Percentiles rank a stretch among this genome's conserved stretches.
Conservation (phyloP, 1,140 invertebrate genomes). For the Drosophila biarmipes region DNA sequence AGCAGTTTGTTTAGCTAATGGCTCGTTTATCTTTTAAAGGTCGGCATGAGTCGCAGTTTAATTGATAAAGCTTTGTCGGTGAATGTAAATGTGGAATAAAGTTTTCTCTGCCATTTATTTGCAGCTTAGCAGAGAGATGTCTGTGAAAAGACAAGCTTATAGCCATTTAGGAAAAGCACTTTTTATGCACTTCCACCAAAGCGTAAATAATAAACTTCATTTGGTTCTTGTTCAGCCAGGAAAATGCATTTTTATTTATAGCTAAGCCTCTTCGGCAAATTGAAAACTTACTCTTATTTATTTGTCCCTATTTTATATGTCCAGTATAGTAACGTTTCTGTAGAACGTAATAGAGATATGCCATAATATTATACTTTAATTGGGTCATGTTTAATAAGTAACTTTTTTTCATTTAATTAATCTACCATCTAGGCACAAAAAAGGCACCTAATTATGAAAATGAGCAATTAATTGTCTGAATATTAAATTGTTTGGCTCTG, state of each 20-base stretch:
- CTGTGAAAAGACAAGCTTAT: neutral
- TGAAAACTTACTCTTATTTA: neutral
- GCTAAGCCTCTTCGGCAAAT: neutral
- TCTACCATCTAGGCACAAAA: conserved; percentile 13
- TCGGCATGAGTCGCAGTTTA: neutral
- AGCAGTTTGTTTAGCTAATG: conserved; percentile 19
- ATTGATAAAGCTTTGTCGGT: neutral
- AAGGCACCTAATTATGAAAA: conserved; percentile 46
- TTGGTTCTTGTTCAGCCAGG: neutral
- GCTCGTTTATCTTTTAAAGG: conserved; percentile 1
- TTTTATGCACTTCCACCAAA: neutral
- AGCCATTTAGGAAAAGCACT: too few relatives aligned
- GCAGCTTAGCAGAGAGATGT: neutral
- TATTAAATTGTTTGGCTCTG: conserved; percentile 39
- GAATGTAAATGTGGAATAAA: neutral
- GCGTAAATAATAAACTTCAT: neutral
- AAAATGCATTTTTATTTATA: neutral
- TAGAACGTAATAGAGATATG: too few relatives aligned
- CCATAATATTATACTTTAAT: neutral
- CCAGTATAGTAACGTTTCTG: neutral
- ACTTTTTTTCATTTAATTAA: conserved; percentile 17
- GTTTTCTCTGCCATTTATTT: neutral
- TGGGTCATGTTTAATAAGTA: neutral
- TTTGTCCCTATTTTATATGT: neutral
- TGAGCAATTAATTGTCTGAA: conserved; percentile 49